Evolutionary conservation across 2,797 vertebrate species (phyloP), one percentile per base, ranked within the genome.

Genomic region (Microchirus variegatus): DNA sequence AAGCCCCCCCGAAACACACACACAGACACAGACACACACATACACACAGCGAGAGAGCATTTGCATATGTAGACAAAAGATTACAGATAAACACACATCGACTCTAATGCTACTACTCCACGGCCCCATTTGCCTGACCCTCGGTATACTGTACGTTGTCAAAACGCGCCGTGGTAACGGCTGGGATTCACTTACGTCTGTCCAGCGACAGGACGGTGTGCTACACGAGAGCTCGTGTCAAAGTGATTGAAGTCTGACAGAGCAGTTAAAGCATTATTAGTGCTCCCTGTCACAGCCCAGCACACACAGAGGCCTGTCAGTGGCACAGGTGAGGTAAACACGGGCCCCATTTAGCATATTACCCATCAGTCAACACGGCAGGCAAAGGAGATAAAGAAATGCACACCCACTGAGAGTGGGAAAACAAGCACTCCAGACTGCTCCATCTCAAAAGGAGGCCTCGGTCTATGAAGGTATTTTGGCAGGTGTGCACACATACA

Each of bases 291-390:
- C 85, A 84, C 78, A 78, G 77, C 68, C 81, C 72, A 56, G 78
- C 70, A 73, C 80, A 76, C 80, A 78, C 68, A 43, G 65, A 76
- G 71, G 59, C 67, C 78, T 47, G 67, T 51, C 67, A 11, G 67
- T 80, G 80, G 63, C 85, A 85, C 84, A 85, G 86, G 86, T 87
- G 88, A 87, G 82, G 81, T 84, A 90, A 91, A 91, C 83, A 84
- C 67, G 55, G 76, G 67, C 69, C 63, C 81, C 81, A 85, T 90
- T 90, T 89, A 88, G 84, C 82, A 87, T 89, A 85, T 88, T 88
- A 82, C 73, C 86, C 85, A 85, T 91, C 88, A 88, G 73, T 92
- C 88, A 89, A 78, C 81, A 58, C 64, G 83, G 86, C 87, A 90
- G 82, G 80, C 57, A 60, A 58, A 81, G 70, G 48, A 87, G 85